Evolutionary conservation across 2,113 vertebrate species (phyloP).

Genomic region (Triplophysa siluroides): DNA sequence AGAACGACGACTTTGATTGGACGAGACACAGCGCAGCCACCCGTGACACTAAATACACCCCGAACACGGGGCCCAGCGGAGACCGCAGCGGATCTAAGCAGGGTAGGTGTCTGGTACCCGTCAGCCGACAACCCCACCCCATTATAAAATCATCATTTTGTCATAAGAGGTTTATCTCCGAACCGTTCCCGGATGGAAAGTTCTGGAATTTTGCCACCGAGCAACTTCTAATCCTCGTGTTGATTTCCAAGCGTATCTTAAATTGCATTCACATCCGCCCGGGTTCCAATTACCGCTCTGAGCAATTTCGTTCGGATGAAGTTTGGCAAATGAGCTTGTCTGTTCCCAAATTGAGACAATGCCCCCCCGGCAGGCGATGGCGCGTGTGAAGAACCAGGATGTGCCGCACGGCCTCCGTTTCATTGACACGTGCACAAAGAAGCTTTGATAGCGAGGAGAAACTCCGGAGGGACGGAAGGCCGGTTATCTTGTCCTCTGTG

Average conservation of each 20-base stretch:
- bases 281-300: slow-evolving; percentile 27
- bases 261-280: not conserved
- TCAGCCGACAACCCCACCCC: not conserved
- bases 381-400: slow-evolving; percentile 39
- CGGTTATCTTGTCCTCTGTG: slow-evolving; percentile 56
- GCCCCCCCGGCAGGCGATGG: slow-evolving; percentile 19
- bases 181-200: not conserved
- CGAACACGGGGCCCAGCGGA: slow-evolving; percentile 92
- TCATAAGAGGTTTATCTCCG: slow-evolving; percentile 4
- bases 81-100: slow-evolving; percentile 93
- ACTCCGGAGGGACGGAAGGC: slow-evolving; percentile 34
- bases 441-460: slow-evolving; percentile 33
- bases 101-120: slow-evolving; percentile 72
- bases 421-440: slow-evolving; percentile 49
- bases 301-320: slow-evolving; percentile 39
- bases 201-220: not conserved
- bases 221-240: not conserved
- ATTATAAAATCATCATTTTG: not conserved
- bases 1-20: slow-evolving; percentile 97
- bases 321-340: slow-evolving; percentile 27
- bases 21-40: slow-evolving; percentile 95
- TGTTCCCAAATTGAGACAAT: slow-evolving; percentile 32
- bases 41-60: slow-evolving; percentile 94
- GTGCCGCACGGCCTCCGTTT: slow-evolving; percentile 16
- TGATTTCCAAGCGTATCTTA: not conserved